Evolutionary conservation across 2,113 vertebrate genomes (phyloP).

Genomic region (Oplegnathus fasciatus): DNA sequence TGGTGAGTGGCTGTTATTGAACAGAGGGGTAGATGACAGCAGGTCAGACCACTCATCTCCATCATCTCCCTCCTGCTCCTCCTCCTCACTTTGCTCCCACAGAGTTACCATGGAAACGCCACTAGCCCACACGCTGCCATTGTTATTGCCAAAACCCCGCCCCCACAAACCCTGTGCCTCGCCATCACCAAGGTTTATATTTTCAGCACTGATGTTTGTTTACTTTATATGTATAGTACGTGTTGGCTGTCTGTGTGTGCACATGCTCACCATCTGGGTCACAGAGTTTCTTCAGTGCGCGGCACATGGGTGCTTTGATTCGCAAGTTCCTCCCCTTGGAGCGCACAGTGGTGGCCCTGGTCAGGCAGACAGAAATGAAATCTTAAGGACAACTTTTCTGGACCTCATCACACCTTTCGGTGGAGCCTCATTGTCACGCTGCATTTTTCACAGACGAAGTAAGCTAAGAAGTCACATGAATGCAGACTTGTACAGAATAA

Average conservation of each 20-base stretch:
- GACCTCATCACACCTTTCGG: not conserved
- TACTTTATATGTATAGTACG: not conserved
- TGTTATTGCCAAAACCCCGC: slow-evolving; percentile 59
- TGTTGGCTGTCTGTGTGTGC: not conserved
- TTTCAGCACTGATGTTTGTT: slow-evolving; percentile 37
- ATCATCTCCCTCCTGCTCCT: slow-evolving; percentile 51
- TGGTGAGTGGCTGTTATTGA: not conserved
- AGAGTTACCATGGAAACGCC: slow-evolving; percentile 77
- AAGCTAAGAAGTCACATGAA: not conserved
- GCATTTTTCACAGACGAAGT: not conserved
- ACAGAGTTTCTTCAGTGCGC: slow-evolving; percentile 97
- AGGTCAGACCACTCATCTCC: slow-evolving; percentile 28
- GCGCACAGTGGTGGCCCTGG: slow-evolving; percentile 95
- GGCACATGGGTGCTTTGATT: slow-evolving; percentile 98
- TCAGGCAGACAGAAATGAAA: slow-evolving; percentile 31
- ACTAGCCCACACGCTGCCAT: slow-evolving; percentile 69
- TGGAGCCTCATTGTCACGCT: not conserved
- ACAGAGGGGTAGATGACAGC: slow-evolving; percentile 28
- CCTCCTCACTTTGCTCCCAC: slow-evolving; percentile 58
- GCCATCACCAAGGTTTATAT: slow-evolving; percentile 1
- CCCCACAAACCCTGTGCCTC: slow-evolving; percentile 44
- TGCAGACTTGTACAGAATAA: not conserved
- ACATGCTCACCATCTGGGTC: slow-evolving; percentile 93
- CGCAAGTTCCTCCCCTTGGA: slow-evolving; percentile 97
- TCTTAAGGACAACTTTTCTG: not conserved